Conservation (phyloP, 2,888 invertebrate genomes). For the Strigamia maritima region DNA sequence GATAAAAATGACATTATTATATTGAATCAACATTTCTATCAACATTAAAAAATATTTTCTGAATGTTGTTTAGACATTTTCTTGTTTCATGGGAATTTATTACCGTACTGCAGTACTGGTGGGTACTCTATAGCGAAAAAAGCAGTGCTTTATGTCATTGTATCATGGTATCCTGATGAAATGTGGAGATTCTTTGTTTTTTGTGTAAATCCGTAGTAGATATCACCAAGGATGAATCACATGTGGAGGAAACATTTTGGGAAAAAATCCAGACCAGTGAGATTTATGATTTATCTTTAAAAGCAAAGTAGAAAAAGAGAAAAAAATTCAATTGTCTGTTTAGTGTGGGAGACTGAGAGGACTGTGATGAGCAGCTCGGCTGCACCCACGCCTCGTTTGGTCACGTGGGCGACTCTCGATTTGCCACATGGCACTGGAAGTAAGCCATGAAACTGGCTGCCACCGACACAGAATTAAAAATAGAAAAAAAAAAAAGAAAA, state of each 20-base stretch:
- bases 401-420: slow-evolving; percentile 9
- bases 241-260: not conserved
- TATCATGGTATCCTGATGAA: not conserved
- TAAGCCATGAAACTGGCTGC: slow-evolving; percentile 1
- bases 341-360: slow-evolving; percentile 11
- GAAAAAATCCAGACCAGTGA: not conserved
- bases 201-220: not conserved
- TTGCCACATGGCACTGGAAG: slow-evolving; percentile 23
- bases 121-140: too few species aligned
- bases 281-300: not conserved
- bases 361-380: slow-evolving; percentile 9
- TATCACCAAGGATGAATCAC: not conserved
- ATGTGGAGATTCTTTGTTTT: slow-evolving; percentile 22
- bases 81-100: too few species aligned
- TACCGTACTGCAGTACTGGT: too few species aligned
- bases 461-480: not conserved
- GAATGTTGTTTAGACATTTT: too few species aligned
- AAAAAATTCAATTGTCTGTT: not conserved
- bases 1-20: too few species aligned
- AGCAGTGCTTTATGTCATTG: not conserved
- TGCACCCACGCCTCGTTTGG: slow-evolving; percentile 13
- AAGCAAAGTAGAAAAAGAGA: not conserved
- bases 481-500: not conserved
- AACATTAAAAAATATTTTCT: too few species aligned
- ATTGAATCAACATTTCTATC: too few species aligned